phyloP scores from a whole-genome alignment of 2,113 vertebrate species.

The Cryptomyrus ogoouensis region DNA sequence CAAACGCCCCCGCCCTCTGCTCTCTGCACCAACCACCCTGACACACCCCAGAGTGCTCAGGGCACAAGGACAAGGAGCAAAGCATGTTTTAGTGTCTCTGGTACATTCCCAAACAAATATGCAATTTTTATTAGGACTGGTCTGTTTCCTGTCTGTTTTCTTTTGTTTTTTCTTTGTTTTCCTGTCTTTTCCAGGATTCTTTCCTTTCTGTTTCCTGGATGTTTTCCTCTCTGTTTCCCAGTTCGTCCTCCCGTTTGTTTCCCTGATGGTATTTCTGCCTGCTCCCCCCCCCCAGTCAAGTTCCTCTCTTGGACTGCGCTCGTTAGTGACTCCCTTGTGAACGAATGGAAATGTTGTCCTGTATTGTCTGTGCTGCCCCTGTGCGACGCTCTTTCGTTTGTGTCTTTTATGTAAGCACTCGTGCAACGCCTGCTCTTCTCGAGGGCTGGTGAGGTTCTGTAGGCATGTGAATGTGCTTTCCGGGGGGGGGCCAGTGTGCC shows the following conservation, averaged over 20 bases:
- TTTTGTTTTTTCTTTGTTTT: not conserved
- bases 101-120: not conserved
- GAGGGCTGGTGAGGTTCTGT: not conserved
- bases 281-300: not conserved
- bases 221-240: not conserved
- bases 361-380: not conserved
- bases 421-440: conserved; percentile 12
- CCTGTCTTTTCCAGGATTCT: not conserved
- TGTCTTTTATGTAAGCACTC: conserved; percentile 29
- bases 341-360: not conserved
- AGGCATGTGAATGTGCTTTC: not conserved
- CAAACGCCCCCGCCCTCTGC: not conserved
- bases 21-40: not conserved
- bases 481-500: not conserved
- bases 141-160: not conserved
- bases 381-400: conserved; percentile 19
- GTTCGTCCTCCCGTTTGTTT: not conserved
- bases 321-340: not conserved
- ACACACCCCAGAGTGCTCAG: not conserved
- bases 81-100: not conserved
- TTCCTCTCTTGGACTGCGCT: not conserved
- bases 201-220: not conserved
- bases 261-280: not conserved
- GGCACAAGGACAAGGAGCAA: not conserved
- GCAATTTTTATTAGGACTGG: not conserved